Evolutionary conservation across 2,113 vertebrate species (phyloP).

Genomic region (Eupsittula cactorum): DNA sequence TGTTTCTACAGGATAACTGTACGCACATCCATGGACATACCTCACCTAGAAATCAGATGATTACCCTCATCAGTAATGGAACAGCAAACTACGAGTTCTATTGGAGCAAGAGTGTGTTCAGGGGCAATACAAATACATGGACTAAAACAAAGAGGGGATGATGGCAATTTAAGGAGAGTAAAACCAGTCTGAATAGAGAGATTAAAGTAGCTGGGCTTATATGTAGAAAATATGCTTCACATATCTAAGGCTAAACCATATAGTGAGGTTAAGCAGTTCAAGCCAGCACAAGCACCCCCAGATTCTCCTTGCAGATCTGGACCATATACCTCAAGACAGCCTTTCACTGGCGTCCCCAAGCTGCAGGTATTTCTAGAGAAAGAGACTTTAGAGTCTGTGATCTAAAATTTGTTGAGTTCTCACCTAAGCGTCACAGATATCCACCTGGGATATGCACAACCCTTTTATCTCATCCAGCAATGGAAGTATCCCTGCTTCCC

Average conservation of each 20-base stretch:
- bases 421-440: background rate
- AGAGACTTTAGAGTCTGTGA: background rate
- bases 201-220: background rate
- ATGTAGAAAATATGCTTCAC: background rate
- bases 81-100: background rate
- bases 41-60: background rate
- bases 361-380: background rate
- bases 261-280: background rate
- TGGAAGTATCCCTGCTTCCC: background rate
- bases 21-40: background rate
- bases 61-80: background rate
- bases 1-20: background rate
- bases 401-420: background rate
- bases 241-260: background rate
- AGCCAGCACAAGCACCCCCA: background rate
- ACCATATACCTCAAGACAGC: background rate
- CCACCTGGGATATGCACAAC: background rate
- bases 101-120: background rate
- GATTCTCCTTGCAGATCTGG: background rate
- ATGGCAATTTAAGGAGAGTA: background rate
- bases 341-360: background rate
- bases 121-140: background rate
- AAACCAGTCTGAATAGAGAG: background rate
- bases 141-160: background rate
- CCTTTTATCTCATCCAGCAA: rapidly evolving